Conservation (phyloP, 1,140 invertebrate genomes). For the Zaprionus gabonicus region DNA sequence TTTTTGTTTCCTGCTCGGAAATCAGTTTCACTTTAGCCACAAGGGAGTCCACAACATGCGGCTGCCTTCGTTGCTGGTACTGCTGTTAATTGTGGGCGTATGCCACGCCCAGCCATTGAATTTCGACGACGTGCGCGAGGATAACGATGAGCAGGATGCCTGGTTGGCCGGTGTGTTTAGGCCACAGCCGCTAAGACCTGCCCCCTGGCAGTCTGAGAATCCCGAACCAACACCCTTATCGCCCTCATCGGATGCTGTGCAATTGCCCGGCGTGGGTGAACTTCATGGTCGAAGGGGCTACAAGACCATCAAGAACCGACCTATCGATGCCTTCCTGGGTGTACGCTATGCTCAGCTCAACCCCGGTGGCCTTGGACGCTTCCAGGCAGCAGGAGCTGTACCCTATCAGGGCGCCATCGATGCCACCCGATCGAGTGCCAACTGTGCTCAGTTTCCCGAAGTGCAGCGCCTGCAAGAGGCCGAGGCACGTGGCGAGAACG, state of each 20-base stretch:
- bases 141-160: slow-evolving; percentile 32
- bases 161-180: slow-evolving; percentile 25
- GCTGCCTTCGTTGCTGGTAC: slow-evolving; percentile 42
- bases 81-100: slow-evolving; percentile 38
- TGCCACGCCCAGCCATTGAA: slow-evolving; percentile 29
- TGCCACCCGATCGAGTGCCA: slow-evolving; percentile 51
- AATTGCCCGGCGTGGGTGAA: slow-evolving; percentile 63
- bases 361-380: slow-evolving; percentile 60
- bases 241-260: slow-evolving; percentile 8
- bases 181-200: slow-evolving; percentile 46
- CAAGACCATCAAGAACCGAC: slow-evolving; percentile 55
- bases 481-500: slow-evolving; percentile 61
- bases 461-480: slow-evolving; percentile 45
- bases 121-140: slow-evolving; percentile 24
- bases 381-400: slow-evolving; percentile 54
- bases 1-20: slow-evolving; percentile 56
- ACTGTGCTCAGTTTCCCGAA: slow-evolving; percentile 79
- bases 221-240: background rate
- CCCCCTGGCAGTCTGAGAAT: slow-evolving; percentile 35
- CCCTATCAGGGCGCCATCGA: slow-evolving; percentile 50
- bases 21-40: slow-evolving; percentile 65
- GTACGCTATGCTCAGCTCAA: slow-evolving; percentile 66
- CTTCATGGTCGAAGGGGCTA: slow-evolving; percentile 51
- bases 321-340: slow-evolving; percentile 70
- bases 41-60: slow-evolving; percentile 62